Base-by-base conservation (phyloP, 2,797 vertebrate species). In the Sebastes itinus region DNA sequence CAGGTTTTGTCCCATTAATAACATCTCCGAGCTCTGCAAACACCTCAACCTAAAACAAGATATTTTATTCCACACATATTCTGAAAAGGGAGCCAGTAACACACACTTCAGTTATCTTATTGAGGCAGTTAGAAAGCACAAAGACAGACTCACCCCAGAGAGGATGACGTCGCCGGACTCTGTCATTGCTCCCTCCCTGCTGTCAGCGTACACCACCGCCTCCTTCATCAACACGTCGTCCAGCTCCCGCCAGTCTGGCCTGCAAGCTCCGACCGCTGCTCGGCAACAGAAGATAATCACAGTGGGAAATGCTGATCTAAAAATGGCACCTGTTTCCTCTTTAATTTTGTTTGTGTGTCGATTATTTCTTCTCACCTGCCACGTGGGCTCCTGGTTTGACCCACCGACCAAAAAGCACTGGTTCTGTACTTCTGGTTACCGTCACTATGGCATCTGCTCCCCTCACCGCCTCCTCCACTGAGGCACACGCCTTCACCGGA, bases 21-120 rank as follows among this genome's bases (percentile, higher is more conserved):
- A 99, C 96, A 61, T 99, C 98, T 76, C 98, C 98, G 14, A 99
- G 93, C 90, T 99, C 98, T 49, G 97, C 98, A 83, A 97, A 99
- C 88, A 99, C 95, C 72, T 97, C 88, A 0, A 93, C 97, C 98
- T 99, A 86, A 89, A 86, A 64, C 16, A 22, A 58, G 13, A 28
- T 10, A 27, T 5, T 4, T 30, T 28, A 20, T 16, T 58, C 22
- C 18, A 30, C 9, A 38, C 7, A 28, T 32, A 11, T 33, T 62
- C 52, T 56, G 25, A 42, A 60, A 49, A 30, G 22, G 16, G 7
- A 61, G 16, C 23, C 18, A 27, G 6, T 54, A 4, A 67, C n/a
- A 58, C 18, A 22, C n/a, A 13, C 1, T 33, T 73, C 18, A 33
- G 8, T 49, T 4, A 22, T 58, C 18, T 65, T 2, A 55, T 33